Conservation (phyloP, 2,797 vertebrate species). For the Kryptopterus vitreolus region DNA sequence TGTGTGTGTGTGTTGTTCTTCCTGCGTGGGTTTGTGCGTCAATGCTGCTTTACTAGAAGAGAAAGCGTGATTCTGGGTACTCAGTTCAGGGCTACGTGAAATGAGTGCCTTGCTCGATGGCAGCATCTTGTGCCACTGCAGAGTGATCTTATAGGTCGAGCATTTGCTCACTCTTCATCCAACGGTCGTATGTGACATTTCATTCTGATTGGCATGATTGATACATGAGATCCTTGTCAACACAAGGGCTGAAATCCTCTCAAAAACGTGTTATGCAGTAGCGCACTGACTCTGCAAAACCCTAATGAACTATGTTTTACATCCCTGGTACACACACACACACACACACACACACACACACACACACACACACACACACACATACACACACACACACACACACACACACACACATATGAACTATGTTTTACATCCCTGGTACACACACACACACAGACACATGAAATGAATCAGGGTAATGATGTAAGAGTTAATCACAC, state of each 20-base stretch:
- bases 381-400: conserved; percentile 26
- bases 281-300: neutral
- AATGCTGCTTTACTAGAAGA: conserved; percentile 35
- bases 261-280: neutral
- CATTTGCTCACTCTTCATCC: neutral
- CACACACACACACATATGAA: conserved; percentile 31
- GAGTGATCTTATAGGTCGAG: conserved; percentile 13
- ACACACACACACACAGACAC: conserved; percentile 28
- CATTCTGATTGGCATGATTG: neutral
- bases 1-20: conserved; percentile 24
- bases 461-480: conserved; percentile 37
- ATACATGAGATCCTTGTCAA: neutral
- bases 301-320: conserved; percentile 1
- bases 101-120: conserved; percentile 50
- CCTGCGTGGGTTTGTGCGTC: conserved; percentile 26
- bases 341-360: conserved; percentile 21
- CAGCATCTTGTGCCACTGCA: conserved; percentile 42
- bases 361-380: conserved; percentile 34
- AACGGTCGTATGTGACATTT: neutral
- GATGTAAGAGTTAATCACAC: conserved; percentile 20
- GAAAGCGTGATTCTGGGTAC: conserved; percentile 35
- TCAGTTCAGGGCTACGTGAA: conserved; percentile 50
- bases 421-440: neutral
- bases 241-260: neutral
- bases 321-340: conserved; percentile 19